Base-by-base conservation (phyloP, 2,113 vertebrate genomes). In the Callocephalon fimbriatum region DNA sequence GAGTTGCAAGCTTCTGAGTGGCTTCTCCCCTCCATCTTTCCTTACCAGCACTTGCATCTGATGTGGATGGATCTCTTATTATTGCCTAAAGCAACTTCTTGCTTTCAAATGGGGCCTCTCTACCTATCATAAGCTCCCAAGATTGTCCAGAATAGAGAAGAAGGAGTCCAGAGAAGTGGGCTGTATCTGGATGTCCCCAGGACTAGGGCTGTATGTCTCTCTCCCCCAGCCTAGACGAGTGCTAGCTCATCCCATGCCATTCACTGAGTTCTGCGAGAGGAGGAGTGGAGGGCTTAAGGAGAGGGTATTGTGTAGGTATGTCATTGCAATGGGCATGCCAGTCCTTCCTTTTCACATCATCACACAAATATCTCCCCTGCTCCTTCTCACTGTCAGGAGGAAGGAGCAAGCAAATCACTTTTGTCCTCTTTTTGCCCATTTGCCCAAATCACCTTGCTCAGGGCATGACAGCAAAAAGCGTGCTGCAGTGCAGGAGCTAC, bases 311-410 rank as follows among this genome's bases (percentile, higher is more conserved):
- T 42, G n/a, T 27, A 40, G 25, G 12, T 26, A 12, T 22, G 21
- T 18, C 13, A 3, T 35, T 2, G 6, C 29, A 50, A 14, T 9
- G 53, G n/a, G 6, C 19, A 6, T 35, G 21, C 14, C 3, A 5
- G 6, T 45, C 47, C 35, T 45, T 81, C 32, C 47, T 72, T 47
- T 71, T 61, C 35, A 44, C 23, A 10, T 37, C 16, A 19, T n/a
- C 0, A 0, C 40, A 31, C 10, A 23, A 37, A 12, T 35, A 44
- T 12, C 23, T 67, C 26, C 35, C 23, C 27, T 8, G 38, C n/a
- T 71, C 63, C 37, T 5, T 53, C 50, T 48, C 16, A 9, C 76
- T 61, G 38, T 15, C 32, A 19, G 23, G 32, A 82, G 58, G 44
- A 72, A 23, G 50, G 50, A 77, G 16, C 73, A 73, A 48, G 32